These are phyloP conservation scores for Seriola aureovittata DNA, from an alignment of 2,113 vertebrate genomes.

Conservation along the genomic window DNA sequence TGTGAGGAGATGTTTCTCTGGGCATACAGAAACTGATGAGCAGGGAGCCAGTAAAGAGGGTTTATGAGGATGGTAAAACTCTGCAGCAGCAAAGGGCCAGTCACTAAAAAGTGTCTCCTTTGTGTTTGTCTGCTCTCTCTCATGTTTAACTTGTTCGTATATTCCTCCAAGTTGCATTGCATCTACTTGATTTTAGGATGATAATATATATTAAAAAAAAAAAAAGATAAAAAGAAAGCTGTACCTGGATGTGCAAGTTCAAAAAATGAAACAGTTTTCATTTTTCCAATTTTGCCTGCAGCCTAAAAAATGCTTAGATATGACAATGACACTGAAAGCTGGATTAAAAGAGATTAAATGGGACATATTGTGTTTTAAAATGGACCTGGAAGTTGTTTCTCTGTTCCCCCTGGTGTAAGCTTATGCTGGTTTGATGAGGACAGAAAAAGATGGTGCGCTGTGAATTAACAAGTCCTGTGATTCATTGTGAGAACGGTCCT, in stretches of 20 bases:
- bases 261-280: background rate
- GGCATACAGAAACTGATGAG: constrained; percentile 43
- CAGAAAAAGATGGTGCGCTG: background rate
- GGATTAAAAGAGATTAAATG: background rate
- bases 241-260: background rate
- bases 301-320: background rate
- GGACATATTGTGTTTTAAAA: background rate
- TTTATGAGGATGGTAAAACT: constrained; percentile 58
- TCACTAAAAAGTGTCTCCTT: constrained; percentile 23
- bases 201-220: background rate
- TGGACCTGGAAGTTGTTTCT: background rate
- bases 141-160: background rate
- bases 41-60: constrained; percentile 22
- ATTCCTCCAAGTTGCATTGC: background rate
- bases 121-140: background rate
- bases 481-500: background rate
- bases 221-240: too few relatives aligned
- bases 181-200: background rate
- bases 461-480: background rate
- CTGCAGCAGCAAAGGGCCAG: constrained; percentile 14
- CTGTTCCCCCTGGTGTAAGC: background rate
- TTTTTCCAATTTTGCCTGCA: background rate
- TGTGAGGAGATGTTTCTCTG: constrained; percentile 29
- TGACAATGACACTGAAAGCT: background rate
- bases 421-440: background rate